Percentiles rank a stretch among this genome's conserved stretches.
These are phyloP conservation scores for Drosophila prostipennis DNA, from an alignment of 2,888 invertebrate species.

Conservation along the genomic window DNA sequence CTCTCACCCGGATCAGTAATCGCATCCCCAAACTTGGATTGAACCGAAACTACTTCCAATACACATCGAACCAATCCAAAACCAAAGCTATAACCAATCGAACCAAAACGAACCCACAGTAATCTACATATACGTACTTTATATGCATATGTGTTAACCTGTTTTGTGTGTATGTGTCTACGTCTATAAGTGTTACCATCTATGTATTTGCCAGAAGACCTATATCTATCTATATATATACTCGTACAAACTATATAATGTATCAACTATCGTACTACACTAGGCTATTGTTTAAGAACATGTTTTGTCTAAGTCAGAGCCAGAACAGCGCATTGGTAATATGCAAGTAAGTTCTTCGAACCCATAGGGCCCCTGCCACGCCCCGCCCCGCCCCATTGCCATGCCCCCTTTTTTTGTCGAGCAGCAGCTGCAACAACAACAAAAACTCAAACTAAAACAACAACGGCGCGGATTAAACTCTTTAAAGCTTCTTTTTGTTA, in stretches of 20 bases:
- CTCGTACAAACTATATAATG: conserved; percentile 32
- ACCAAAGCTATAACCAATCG: too few relatives aligned
- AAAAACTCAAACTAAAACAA: background rate
- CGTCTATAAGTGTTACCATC: conserved; percentile 44
- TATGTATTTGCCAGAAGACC: conserved; percentile 42
- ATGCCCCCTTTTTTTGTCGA: conserved; percentile 9
- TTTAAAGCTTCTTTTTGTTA: conserved; percentile 53
- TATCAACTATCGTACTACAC: conserved; percentile 41
- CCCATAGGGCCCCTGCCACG: conserved; percentile 21
- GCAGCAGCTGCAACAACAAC: conserved; percentile 13
- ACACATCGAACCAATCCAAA: conserved; percentile 20
- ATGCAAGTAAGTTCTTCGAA: conserved; percentile 49
- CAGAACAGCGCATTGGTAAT: conserved; percentile 31
- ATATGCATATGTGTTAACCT: conserved; percentile 43
- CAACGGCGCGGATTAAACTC: conserved; percentile 11
- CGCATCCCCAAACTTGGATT: conserved; percentile 26
- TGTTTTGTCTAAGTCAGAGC: conserved; percentile 34
- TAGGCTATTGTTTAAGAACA: conserved; percentile 62
- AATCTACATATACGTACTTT: conserved; percentile 25
- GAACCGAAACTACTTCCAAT: conserved; percentile 43
- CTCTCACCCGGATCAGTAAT: conserved; percentile 14
- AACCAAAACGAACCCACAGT: conserved; percentile 20
- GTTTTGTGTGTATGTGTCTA: conserved; percentile 46
- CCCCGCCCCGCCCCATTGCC: conserved; percentile 13
- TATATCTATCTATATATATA: conserved; percentile 22